Evolutionary conservation across 1,140 invertebrate species (phyloP).

Genomic region (Nilaparvata lugens): DNA sequence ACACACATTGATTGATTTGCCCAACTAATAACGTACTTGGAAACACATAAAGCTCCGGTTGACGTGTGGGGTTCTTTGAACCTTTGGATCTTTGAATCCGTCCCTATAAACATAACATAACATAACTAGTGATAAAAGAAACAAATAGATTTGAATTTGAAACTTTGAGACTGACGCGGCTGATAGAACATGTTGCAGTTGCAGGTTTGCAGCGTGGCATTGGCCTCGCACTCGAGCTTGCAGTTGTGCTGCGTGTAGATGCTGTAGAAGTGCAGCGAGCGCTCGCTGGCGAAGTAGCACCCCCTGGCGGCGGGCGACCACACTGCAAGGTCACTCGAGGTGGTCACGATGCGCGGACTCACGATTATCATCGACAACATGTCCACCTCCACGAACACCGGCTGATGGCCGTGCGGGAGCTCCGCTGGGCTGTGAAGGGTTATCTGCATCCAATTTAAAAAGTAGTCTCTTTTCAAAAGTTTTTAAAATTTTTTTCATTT

Average conservation of each 20-base stretch:
- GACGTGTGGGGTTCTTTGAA: too few species aligned
- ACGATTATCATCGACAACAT: neutral
- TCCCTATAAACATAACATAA: too few species aligned
- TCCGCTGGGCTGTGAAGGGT: neutral
- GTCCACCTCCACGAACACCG: neutral
- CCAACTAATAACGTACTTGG: too few species aligned
- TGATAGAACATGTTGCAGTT: conserved; percentile 3
- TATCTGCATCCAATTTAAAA: too few species aligned
- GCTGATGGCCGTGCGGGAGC: neutral
- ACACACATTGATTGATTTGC: too few species aligned
- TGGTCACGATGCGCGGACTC: neutral
- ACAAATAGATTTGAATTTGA: too few species aligned
- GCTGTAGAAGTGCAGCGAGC: conserved; percentile 48
- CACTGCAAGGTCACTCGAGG: neutral
- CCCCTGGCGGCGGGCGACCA: conserved; percentile 7
- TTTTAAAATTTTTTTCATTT: too few species aligned
- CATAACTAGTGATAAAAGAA: too few species aligned
- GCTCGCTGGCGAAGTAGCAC: conserved; percentile 50
- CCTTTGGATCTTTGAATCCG: too few species aligned
- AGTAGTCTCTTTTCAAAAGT: too few species aligned
- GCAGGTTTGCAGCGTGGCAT: conserved; percentile 18
- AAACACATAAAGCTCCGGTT: too few species aligned
- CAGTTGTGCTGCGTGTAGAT: conserved; percentile 35
- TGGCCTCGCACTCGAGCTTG: conserved; percentile 34
- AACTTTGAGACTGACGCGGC: conserved; percentile 14